A percentile compares a stretch with the other conserved stretches of the same genome.
phyloP scores from a whole-genome alignment of 2,888 invertebrate genomes.

The Lasioglossum morio region DNA sequence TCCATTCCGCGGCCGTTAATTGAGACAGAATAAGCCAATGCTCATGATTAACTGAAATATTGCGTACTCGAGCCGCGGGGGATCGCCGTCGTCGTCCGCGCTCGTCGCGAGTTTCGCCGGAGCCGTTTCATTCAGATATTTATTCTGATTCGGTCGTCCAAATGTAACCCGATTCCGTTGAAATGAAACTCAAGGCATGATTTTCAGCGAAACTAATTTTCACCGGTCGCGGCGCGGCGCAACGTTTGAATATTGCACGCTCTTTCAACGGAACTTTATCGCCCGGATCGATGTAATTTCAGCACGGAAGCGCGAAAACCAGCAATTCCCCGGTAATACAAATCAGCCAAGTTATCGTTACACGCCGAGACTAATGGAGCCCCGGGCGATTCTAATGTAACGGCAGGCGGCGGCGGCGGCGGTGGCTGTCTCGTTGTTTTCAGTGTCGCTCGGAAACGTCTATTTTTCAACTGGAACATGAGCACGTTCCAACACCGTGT shows the following conservation, averaged over 20 bases:
- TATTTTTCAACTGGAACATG: constrained; percentile 15
- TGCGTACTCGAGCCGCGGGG: not conserved
- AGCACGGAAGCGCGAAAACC: not conserved
- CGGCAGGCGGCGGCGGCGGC: not conserved
- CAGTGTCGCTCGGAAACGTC: not conserved
- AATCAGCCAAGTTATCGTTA: constrained; percentile 6
- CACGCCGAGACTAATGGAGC: constrained; percentile 20
- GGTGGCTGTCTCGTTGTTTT: not conserved
- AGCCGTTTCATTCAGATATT: not conserved
- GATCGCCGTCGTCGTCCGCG: not conserved
- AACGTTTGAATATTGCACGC: not conserved
- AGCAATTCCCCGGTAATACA: not conserved
- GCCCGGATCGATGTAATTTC: not conserved
- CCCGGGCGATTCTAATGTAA: not conserved
- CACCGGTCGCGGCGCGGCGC: not conserved
- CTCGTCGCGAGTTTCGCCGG: not conserved
- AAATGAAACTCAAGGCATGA: not conserved
- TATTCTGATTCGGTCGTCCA: not conserved
- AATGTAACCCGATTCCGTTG: not conserved
- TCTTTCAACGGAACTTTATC: not conserved
- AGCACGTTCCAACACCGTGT: not conserved
- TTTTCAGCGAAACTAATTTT: not conserved
- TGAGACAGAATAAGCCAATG: not conserved
- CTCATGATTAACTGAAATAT: not conserved
- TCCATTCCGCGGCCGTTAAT: not conserved